Evolutionary conservation across 2,888 invertebrate species (phyloP).

Genomic region (Julus scanicus): DNA sequence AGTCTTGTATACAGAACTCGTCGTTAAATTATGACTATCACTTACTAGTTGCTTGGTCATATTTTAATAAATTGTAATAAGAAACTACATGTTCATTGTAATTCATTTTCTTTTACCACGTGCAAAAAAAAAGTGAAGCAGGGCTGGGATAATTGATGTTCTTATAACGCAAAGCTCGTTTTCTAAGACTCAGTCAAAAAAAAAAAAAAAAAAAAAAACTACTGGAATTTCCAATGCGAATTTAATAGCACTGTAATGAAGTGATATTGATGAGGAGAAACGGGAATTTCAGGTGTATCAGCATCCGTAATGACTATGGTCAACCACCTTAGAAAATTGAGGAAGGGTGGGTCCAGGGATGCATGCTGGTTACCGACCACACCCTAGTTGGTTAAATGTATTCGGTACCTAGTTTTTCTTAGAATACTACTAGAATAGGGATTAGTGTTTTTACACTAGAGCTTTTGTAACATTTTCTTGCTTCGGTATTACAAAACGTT

Average conservation of each 20-base stretch:
- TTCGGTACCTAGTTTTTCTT: background rate
- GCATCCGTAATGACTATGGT: constrained; percentile 30
- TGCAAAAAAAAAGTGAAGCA: background rate
- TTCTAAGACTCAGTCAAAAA: background rate
- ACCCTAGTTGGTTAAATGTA: background rate
- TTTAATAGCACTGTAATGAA: constrained; percentile 36
- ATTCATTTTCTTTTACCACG: constrained; percentile 2
- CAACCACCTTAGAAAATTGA: constrained; percentile 36
- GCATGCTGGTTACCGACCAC: constrained; percentile 8
- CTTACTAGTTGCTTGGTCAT: background rate
- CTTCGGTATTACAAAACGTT: background rate
- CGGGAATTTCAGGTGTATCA: constrained; percentile 39
- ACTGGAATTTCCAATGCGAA: constrained; percentile 31
- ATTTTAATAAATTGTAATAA: background rate
- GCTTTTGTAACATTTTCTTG: background rate
- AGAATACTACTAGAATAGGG: background rate
- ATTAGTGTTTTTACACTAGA: background rate
- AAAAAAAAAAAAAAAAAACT: constrained; percentile 10
- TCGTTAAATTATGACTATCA: constrained; percentile 4
- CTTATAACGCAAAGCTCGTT: constrained; percentile 20
- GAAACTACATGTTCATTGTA: background rate
- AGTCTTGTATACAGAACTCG: background rate
- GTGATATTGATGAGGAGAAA: constrained; percentile 39
- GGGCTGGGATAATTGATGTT: constrained; percentile 7
- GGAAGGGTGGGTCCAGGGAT: constrained; percentile 36